Conservation (phyloP, 2,113 vertebrate genomes). For the Notothenia rossii region DNA sequence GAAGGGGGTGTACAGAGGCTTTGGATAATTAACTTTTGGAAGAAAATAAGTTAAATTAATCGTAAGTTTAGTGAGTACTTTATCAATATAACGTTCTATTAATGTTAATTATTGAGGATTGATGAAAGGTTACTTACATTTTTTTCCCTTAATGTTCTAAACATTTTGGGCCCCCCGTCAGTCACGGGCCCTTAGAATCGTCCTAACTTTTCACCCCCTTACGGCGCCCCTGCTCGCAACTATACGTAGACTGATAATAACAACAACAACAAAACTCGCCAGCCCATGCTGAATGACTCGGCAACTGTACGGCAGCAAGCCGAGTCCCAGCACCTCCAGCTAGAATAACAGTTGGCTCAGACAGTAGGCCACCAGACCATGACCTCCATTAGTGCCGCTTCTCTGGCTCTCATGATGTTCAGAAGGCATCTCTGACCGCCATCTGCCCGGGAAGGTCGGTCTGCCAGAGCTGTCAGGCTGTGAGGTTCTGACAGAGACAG, state of each 20-base stretch:
- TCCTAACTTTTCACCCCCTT: too few species aligned
- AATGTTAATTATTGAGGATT: too few species aligned
- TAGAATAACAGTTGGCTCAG: slow-evolving; percentile 67
- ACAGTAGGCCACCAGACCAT: slow-evolving; percentile 63
- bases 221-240: too few species aligned
- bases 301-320: slow-evolving; percentile 47
- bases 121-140: too few species aligned
- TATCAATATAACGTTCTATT: too few species aligned
- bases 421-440: slow-evolving; percentile 61
- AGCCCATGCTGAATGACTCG: slow-evolving; percentile 48
- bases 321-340: slow-evolving; percentile 44
- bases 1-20: too few species aligned
- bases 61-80: too few species aligned
- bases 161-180: too few species aligned
- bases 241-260: slow-evolving; percentile 2
- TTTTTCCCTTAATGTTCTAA: too few species aligned
- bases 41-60: too few species aligned
- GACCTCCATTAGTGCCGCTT: slow-evolving; percentile 70
- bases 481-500: slow-evolving; percentile 7
- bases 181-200: too few species aligned
- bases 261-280: slow-evolving; percentile 19
- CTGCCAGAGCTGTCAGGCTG: slow-evolving; percentile 30
- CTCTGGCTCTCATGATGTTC: slow-evolving; percentile 56
- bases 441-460: slow-evolving; percentile 64
- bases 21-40: too few species aligned